Conservation (phyloP, 2,888 invertebrate species). For the Agonopterix arenella region DNA sequence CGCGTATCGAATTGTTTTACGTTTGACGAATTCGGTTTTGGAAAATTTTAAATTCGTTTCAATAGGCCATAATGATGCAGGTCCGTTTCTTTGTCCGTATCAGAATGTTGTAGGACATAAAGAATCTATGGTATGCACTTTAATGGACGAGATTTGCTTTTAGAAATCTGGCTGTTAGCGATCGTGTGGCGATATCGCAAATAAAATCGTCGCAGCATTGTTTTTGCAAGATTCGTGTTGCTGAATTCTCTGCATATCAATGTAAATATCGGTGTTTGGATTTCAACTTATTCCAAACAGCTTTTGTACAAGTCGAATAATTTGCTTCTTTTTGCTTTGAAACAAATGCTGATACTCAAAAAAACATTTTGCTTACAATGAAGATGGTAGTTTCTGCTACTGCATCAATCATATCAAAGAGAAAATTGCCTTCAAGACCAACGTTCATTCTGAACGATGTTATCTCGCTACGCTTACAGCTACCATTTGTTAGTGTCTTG, state of each 20-base stretch:
- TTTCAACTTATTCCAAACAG: conserved; percentile 5
- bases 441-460: conserved; percentile 41
- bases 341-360: too few relatives aligned
- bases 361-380: not conserved
- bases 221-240: conserved; percentile 47
- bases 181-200: conserved; percentile 66
- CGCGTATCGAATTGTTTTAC: conserved; percentile 78
- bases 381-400: conserved; percentile 7
- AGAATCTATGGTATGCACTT: conserved; percentile 54
- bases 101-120: conserved; percentile 51
- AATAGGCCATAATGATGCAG: conserved; percentile 74
- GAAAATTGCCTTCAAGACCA: conserved; percentile 44
- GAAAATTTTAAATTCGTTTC: conserved; percentile 68
- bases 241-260: conserved; percentile 42
- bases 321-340: not conserved
- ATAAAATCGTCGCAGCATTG: conserved; percentile 39
- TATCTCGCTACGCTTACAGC: conserved; percentile 37
- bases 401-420: conserved; percentile 42
- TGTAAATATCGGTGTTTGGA: conserved; percentile 29
- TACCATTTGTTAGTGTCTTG: conserved; percentile 70
- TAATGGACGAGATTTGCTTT: conserved; percentile 41
- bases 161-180: conserved; percentile 49
- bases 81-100: conserved; percentile 60
- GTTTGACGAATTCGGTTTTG: conserved; percentile 74
- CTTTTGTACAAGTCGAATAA: not conserved